These are phyloP conservation scores for Oncorhynchus mykiss DNA, from an alignment of 2,113 vertebrate genomes.

Conservation along the genomic window DNA sequence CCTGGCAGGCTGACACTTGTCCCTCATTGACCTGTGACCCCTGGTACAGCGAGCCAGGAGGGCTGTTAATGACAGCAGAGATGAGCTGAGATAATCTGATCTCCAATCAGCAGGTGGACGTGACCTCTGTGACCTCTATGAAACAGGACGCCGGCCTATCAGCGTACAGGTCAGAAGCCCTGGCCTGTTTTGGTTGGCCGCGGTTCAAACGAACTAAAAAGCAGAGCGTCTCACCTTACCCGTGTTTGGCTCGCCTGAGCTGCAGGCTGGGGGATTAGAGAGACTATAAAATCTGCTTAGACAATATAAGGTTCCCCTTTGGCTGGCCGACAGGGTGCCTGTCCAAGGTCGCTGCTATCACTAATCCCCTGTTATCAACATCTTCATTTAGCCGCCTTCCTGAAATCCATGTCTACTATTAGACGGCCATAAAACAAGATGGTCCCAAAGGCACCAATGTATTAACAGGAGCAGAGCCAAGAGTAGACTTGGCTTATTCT, in stretches of 20 bases:
- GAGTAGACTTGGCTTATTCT: not conserved
- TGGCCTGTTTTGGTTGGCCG: slow-evolving; percentile 21
- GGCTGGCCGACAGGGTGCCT: slow-evolving; percentile 32
- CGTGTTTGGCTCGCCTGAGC: slow-evolving; percentile 50
- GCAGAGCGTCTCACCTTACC: slow-evolving; percentile 46
- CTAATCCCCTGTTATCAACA: slow-evolving; percentile 56
- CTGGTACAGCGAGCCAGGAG: not conserved
- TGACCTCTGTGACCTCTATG: slow-evolving; percentile 24
- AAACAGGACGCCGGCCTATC: slow-evolving; percentile 14
- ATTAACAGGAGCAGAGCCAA: slow-evolving; percentile 40
- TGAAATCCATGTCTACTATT: slow-evolving; percentile 54
- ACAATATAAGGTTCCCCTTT: slow-evolving; percentile 55
- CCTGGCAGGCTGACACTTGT: slow-evolving; percentile 10
- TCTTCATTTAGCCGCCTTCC: slow-evolving; percentile 50
- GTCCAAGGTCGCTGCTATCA: slow-evolving; percentile 26
- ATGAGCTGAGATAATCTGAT: slow-evolving; percentile 9
- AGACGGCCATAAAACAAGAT: slow-evolving; percentile 57
- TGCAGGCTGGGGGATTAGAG: slow-evolving; percentile 48
- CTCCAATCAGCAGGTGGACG: slow-evolving; percentile 34
- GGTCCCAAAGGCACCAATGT: slow-evolving; percentile 2
- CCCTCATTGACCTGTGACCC: slow-evolving; percentile 9
- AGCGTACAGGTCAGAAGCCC: slow-evolving; percentile 3
- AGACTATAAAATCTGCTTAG: slow-evolving; percentile 54
- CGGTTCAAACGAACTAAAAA: slow-evolving; percentile 38
- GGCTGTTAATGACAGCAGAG: slow-evolving; percentile 6